Evolutionary conservation across 92 coral and sea anemone species (phyloP).

Genomic region (Siderastrea siderea): DNA sequence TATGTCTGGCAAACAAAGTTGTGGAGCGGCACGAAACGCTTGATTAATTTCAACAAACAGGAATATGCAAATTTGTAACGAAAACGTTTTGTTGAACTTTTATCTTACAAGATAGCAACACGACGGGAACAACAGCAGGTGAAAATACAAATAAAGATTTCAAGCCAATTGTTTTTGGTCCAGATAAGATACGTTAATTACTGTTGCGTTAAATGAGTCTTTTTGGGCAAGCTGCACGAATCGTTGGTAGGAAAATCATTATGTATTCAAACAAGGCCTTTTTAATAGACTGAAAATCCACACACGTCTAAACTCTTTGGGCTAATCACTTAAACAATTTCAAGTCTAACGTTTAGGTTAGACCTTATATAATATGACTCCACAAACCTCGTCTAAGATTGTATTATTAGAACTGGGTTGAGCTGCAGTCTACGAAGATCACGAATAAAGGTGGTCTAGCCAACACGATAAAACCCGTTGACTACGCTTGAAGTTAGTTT

Average conservation of each 20-base stretch:
- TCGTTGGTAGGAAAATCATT: not conserved
- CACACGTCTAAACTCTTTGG: too few species aligned
- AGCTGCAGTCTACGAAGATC: not conserved
- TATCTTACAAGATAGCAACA: not conserved
- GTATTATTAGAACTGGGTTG: too few species aligned
- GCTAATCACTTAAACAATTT: too few species aligned
- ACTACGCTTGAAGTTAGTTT: too few species aligned
- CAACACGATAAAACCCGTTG: too few species aligned
- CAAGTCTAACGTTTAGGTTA: too few species aligned
- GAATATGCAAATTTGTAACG: constrained; percentile 25
- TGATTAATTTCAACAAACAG: not conserved
- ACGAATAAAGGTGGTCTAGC: too few species aligned
- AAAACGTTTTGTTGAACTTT: not conserved
- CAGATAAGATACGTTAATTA: not conserved
- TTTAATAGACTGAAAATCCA: too few species aligned
- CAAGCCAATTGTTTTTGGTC: not conserved
- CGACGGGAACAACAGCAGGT: constrained; percentile 14
- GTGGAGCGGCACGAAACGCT: not conserved
- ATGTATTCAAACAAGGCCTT: too few species aligned
- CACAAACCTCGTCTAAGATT: too few species aligned
- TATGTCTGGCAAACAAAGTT: not conserved
- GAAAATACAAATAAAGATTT: not conserved
- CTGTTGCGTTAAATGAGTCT: not conserved
- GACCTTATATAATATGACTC: too few species aligned
- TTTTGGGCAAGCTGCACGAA: not conserved